Evolutionary conservation across 1,140 invertebrate genomes (phyloP), one percentile per base, ranked within the genome.

Genomic region (Eupristina koningsbergeri): DNA sequence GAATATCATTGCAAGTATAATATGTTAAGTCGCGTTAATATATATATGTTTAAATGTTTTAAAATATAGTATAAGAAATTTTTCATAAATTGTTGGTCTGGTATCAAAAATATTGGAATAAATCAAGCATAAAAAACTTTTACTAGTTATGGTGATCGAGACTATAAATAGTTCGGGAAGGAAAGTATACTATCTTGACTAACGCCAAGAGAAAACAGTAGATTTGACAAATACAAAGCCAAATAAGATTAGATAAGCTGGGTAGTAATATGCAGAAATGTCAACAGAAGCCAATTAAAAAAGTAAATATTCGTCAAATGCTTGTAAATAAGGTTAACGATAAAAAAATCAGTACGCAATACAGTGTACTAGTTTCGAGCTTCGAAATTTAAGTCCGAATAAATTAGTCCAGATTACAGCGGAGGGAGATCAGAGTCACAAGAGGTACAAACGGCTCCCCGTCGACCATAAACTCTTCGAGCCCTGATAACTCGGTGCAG

Each of bases 281-380:
- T 2, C 15, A n/a, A 36, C 0, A 29, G 17, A 41, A 13, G 19
- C 17, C 26, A 71, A 64, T 41, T 79, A 79, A 34, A 63, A 79
- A 79, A 79, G 26, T n/a, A 71, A 71, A 71, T 41, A 71, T 41
- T 71, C 36, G 26, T 41, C 36, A 71, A 71, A n/a, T 13, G 39
- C 26, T 71, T 41, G 22, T 71, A 41, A 71, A 67, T 19, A 36
- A 39, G 19, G 22, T 1, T 41, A 41, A 71, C 67, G 36, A 71
- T 71, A 71, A 71, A 71, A 71, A 71, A 36, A 45, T 8, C 31
- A 34, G 50, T 34, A 58, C 53, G 85, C 86, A 87, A 58, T 58
- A 34, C 8, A 71, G 0, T 41, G 39, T 36, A 71, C 67, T 71
- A 71, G 39, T 71, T 41, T 71, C 17, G 36, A 36, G 26, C 36